A percentile compares a stretch with the other conserved stretches of the same genome.
These are phyloP conservation scores for Tragelaphus eurycerus DNA, from an alignment of 2,797 vertebrate genomes.

Conservation along the genomic window DNA sequence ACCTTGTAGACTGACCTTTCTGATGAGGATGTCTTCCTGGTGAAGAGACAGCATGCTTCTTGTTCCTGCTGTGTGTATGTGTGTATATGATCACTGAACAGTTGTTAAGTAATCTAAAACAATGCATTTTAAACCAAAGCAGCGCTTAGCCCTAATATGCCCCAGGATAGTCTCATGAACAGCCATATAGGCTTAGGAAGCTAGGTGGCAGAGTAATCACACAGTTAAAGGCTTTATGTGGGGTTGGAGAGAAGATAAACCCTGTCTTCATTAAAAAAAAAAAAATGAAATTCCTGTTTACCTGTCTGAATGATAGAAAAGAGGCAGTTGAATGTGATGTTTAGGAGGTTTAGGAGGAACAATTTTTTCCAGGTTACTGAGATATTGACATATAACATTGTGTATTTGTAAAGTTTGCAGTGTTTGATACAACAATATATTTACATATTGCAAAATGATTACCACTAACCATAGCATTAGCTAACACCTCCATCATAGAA, in stretches of 20 bases:
- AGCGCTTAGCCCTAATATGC: background rate
- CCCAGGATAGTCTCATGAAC: conserved; percentile 18
- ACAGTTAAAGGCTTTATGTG: background rate
- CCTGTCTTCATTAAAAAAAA: background rate
- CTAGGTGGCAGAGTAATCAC: conserved; percentile 80
- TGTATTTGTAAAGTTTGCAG: background rate
- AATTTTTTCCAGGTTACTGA: background rate
- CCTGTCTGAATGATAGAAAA: background rate
- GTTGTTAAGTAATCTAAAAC: conserved; percentile 28
- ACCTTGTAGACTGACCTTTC: conserved; percentile 34
- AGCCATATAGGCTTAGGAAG: conserved; percentile 59
- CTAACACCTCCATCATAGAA: background rate
- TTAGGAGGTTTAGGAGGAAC: background rate
- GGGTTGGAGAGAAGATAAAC: background rate
- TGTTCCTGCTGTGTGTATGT: background rate
- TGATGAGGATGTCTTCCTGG: background rate
- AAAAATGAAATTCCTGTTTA: background rate
- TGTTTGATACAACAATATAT: background rate
- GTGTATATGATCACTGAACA: background rate
- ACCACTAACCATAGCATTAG: background rate
- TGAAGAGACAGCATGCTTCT: background rate
- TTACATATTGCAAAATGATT: background rate
- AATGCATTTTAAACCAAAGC: conserved; percentile 11
- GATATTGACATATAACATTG: background rate
- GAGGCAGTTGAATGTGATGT: background rate